Percentiles rank a stretch among this genome's conserved stretches.
phyloP scores from a whole-genome alignment of 2,113 vertebrate species.

The Tautogolabrus adspersus region DNA sequence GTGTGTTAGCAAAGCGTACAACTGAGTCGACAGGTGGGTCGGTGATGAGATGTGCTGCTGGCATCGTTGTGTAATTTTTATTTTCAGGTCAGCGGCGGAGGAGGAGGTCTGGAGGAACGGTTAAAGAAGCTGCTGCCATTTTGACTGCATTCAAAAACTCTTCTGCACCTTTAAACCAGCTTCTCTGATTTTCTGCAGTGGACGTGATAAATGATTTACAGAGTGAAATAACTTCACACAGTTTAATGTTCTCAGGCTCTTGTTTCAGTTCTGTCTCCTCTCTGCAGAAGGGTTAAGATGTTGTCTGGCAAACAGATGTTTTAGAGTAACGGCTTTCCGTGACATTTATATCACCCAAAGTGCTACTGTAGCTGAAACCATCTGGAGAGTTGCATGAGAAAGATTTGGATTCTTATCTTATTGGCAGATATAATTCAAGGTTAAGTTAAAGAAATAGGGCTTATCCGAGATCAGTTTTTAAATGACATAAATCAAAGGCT shows the following conservation, averaged over 20 bases:
- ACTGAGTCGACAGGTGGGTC: background rate
- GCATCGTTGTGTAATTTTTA: background rate
- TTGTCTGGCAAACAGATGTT: conserved; percentile 54
- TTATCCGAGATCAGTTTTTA: too few species aligned
- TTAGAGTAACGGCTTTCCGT: background rate
- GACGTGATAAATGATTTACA: too few species aligned
- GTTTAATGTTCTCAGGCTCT: background rate
- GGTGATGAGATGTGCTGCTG: background rate
- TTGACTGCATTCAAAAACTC: too few species aligned
- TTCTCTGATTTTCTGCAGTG: too few species aligned
- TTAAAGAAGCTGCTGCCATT: background rate
- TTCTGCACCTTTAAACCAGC: background rate
- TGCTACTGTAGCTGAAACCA: background rate
- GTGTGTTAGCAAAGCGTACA: background rate
- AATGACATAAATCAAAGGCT: too few species aligned
- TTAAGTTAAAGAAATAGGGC: too few species aligned
- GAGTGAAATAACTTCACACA: background rate
- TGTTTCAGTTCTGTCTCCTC: background rate
- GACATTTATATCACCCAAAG: background rate
- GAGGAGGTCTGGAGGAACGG: background rate
- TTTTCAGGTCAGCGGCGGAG: background rate
- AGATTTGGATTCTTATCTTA: too few species aligned
- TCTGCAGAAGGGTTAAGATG: background rate
- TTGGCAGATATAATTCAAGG: too few species aligned
- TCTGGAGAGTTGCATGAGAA: background rate